These are phyloP conservation scores for Sarcophilus harrisii DNA, from an alignment of 2,797 vertebrate species.

Conservation along the genomic window DNA sequence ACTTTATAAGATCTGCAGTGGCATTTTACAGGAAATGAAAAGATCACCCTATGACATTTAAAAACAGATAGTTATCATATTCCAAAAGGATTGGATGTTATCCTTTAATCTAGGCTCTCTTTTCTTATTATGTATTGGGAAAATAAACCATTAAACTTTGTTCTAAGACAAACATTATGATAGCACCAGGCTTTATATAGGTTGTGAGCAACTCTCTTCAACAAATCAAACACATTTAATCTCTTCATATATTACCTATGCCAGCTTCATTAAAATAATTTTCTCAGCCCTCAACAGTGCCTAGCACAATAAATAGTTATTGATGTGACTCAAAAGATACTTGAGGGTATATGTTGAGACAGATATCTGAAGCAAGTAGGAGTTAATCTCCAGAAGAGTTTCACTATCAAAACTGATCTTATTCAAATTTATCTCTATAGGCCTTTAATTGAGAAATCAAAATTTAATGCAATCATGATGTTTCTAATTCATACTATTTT, in stretches of 20 bases:
- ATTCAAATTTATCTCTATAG: slow-evolving; percentile 62
- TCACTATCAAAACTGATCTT: slow-evolving; percentile 71
- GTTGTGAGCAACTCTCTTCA: slow-evolving; percentile 38
- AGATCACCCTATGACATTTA: neutral
- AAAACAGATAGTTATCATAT: neutral
- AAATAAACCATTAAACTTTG: neutral
- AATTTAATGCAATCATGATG: slow-evolving; percentile 56
- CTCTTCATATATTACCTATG: slow-evolving; percentile 66
- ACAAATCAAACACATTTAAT: slow-evolving; percentile 54
- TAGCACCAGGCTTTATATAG: slow-evolving; percentile 19
- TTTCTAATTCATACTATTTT: slow-evolving; percentile 42
- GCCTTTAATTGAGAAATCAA: slow-evolving; percentile 62
- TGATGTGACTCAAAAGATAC: neutral
- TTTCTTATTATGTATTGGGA: neutral
- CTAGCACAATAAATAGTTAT: neutral
- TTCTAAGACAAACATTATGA: neutral
- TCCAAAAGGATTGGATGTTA: neutral
- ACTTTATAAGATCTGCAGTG: neutral
- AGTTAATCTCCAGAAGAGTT: slow-evolving; percentile 58
- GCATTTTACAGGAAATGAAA: neutral
- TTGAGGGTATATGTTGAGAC: slow-evolving; percentile 63
- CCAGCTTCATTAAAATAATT: slow-evolving; percentile 51
- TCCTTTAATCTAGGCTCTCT: neutral
- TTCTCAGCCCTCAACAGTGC: neutral
- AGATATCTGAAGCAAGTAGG: slow-evolving; percentile 61